Conservation (phyloP, 2,888 invertebrate species). For the Erebia ligea region DNA sequence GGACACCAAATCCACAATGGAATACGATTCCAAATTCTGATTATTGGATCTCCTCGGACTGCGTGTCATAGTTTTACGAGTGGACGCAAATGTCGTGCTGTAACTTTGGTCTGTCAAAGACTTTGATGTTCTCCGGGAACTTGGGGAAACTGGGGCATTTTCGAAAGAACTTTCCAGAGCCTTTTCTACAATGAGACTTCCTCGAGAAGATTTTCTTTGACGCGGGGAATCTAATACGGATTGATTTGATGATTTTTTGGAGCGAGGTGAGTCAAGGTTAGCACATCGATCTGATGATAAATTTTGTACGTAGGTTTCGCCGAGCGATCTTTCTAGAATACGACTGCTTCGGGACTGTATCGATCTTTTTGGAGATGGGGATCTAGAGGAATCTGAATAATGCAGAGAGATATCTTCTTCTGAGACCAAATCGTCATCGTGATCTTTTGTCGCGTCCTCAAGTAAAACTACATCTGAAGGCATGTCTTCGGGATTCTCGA, state of each 20-base stretch:
- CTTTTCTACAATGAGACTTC: slow-evolving; percentile 52
- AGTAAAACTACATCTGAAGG: slow-evolving; percentile 44
- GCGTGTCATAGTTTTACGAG: slow-evolving; percentile 48
- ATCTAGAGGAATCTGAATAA: slow-evolving; percentile 54
- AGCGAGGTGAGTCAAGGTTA: not conserved
- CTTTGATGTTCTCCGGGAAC: slow-evolving; percentile 41
- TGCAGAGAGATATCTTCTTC: slow-evolving; percentile 55
- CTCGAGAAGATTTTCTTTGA: slow-evolving; percentile 49
- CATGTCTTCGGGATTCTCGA: slow-evolving; percentile 47
- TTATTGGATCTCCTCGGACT: slow-evolving; percentile 48
- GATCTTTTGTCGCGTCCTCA: slow-evolving; percentile 5
- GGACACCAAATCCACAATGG: slow-evolving; percentile 71
- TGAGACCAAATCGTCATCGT: slow-evolving; percentile 10
- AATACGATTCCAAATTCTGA: slow-evolving; percentile 61
- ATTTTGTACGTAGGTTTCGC: slow-evolving; percentile 2
- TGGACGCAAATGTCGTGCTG: slow-evolving; percentile 45
- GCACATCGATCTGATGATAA: not conserved
- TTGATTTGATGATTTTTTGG: not conserved
- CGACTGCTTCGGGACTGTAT: slow-evolving; percentile 47
- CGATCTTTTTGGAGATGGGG: slow-evolving; percentile 50
- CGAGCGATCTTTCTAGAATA: slow-evolving; percentile 53
- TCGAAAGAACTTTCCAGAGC: slow-evolving; percentile 46
- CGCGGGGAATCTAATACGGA: not conserved
- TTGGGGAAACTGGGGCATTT: slow-evolving; percentile 17
- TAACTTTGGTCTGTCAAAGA: slow-evolving; percentile 45